Evolutionary conservation across 2,113 vertebrate species (phyloP), one percentile per base, ranked within the genome.

Genomic region (Pomatostomus ruficeps): DNA sequence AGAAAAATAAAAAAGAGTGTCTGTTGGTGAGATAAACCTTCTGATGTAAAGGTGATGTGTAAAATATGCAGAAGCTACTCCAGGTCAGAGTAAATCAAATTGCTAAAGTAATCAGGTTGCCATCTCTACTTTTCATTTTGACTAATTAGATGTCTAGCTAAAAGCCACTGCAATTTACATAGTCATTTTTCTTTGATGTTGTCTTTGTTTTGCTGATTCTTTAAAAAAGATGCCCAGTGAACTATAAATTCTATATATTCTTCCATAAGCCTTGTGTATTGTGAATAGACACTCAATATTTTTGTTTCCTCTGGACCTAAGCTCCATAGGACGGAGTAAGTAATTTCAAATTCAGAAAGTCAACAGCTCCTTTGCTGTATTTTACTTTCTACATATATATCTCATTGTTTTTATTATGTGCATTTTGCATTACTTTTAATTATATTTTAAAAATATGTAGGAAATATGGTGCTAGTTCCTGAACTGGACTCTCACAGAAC

Each of bases 81-180:
- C 81, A 52, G 40, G 66, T 89, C 71, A 77, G 58, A 71, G 68
- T 89, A 96, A 97, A 92, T 91, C 51, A 95, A 92, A 91, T 58
- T 95, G 86, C 80, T 88, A 59, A 65, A 88, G 61, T 52, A 84
- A 79, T 75, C 77, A 75, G 24, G 46, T 78, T 85, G 76, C 38
- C 63, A 66, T 83, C 61, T 76, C 90, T 84, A 10, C 13, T 96
- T 91, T 92, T 92, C 91, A 63, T 89, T 96, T 89, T 82, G 92
- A 82, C 72, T 97, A 94, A 94, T 97, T 85, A 96, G 96, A 95
- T 94, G 85, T 49, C 55, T 48, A 90, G 68, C 52, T 89, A 93
- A 94, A 66, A 87, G 35, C 76, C 83, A 62, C 82, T 95, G 84
- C 14, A 45, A 28, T 63, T 84, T 54, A 11, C 40, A 66, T 19